A percentile compares a stretch with the other conserved stretches of the same genome.
Evolutionary conservation across 2,797 vertebrate species (phyloP).

Genomic region (Ceryle rudis): DNA sequence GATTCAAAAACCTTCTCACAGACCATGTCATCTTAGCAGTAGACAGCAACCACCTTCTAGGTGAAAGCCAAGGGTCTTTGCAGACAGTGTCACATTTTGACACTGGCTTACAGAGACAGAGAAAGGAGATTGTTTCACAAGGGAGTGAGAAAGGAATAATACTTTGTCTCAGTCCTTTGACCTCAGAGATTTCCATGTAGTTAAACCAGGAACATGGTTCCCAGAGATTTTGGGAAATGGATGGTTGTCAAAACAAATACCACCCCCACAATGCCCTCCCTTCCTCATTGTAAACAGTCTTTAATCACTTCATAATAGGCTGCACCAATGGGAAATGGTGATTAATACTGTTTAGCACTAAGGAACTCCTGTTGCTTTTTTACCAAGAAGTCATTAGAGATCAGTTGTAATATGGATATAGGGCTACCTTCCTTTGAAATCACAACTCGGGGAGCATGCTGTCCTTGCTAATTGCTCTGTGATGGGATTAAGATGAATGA

Average conservation of each 20-base stretch:
- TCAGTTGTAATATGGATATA: neutral
- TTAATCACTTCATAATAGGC: constrained; percentile 54
- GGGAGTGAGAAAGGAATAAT: constrained; percentile 28
- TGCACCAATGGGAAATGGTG: constrained; percentile 27
- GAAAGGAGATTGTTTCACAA: neutral
- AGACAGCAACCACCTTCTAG: neutral
- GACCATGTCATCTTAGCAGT: neutral
- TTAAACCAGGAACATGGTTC: constrained; percentile 63
- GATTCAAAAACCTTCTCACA: neutral
- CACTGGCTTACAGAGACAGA: neutral
- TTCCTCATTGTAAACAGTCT: constrained; percentile 58
- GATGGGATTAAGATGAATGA: neutral
- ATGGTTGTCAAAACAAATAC: constrained; percentile 55
- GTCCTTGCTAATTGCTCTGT: neutral
- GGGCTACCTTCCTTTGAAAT: neutral
- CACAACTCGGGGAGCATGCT: neutral
- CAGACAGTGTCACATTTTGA: neutral
- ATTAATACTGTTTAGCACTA: constrained; percentile 50
- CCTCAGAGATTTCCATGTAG: constrained; percentile 55
- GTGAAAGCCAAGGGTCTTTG: neutral
- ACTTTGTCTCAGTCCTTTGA: neutral
- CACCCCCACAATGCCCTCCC: neutral
- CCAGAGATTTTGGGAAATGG: constrained; percentile 65
- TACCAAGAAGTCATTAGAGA: neutral
- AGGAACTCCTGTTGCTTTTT: constrained; percentile 28